Evolutionary conservation across 2,113 vertebrate genomes (phyloP).

Genomic region (Etheostoma spectabile): DNA sequence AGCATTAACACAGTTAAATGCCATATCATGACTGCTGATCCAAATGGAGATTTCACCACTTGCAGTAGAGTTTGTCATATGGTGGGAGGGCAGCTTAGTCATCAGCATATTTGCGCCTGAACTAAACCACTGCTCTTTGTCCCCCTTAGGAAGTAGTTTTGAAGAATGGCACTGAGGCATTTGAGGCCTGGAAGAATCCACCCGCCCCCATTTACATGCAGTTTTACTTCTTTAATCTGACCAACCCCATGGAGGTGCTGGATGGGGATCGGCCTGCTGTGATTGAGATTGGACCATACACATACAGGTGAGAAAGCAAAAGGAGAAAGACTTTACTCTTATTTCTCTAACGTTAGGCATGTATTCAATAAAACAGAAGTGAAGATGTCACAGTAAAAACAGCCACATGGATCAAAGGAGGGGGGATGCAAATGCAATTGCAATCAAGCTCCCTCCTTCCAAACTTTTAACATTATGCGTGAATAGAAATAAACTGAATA

Average conservation of each 20-base stretch:
- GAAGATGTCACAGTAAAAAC: background rate
- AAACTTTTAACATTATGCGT: background rate
- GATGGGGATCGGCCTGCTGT: conserved; percentile 87
- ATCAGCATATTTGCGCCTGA: conserved; percentile 4
- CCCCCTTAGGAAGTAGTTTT: conserved; percentile 86
- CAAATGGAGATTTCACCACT: background rate
- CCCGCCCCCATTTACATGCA: conserved; percentile 93
- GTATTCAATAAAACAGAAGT: background rate
- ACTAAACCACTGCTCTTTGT: conserved; percentile 43
- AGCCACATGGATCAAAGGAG: background rate
- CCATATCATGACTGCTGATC: background rate
- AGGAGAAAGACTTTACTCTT: background rate
- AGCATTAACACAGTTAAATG: too few relatives aligned
- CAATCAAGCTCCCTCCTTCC: background rate
- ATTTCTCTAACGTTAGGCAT: background rate
- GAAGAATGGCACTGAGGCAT: conserved; percentile 89
- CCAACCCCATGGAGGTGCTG: conserved; percentile 92
- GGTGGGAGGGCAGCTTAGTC: conserved; percentile 31
- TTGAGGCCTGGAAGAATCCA: conserved; percentile 90
- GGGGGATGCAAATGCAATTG: background rate
- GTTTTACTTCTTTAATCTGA: conserved; percentile 97
- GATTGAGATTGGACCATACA: conserved; percentile 92
- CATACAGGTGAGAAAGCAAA: conserved; percentile 88
- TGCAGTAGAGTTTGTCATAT: conserved; percentile 20
- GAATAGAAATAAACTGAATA: background rate